These are phyloP conservation scores for Ypsolopha scabrella DNA, from an alignment of 2,888 invertebrate genomes.

Conservation along the genomic window DNA sequence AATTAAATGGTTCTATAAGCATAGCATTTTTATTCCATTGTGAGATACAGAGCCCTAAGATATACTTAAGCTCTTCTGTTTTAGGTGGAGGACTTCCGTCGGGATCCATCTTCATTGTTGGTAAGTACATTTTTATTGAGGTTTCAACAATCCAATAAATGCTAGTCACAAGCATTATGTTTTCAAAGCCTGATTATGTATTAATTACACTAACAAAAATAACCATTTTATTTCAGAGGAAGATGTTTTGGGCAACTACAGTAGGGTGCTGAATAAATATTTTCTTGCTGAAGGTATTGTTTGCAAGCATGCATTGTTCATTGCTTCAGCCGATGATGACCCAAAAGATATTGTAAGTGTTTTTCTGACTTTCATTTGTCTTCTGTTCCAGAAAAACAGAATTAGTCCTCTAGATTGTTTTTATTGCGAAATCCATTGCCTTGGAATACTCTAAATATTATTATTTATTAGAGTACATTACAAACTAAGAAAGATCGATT, in stretches of 20 bases:
- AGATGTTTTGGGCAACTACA: conserved; percentile 82
- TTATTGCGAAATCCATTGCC: too few relatives aligned
- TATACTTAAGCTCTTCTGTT: too few relatives aligned
- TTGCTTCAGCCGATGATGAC: conserved; percentile 80
- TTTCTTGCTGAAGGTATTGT: conserved; percentile 90
- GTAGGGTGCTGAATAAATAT: conserved; percentile 83
- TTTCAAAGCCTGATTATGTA: too few relatives aligned
- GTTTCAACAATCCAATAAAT: background rate
- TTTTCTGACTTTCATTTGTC: too few relatives aligned
- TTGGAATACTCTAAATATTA: too few relatives aligned
- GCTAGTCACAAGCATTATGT: too few relatives aligned
- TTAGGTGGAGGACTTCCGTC: conserved; percentile 56
- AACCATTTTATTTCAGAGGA: conserved; percentile 75
- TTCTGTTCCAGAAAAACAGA: too few relatives aligned
- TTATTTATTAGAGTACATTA: too few relatives aligned
- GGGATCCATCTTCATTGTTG: conserved; percentile 50
- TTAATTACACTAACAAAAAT: background rate
- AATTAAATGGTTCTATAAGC: too few relatives aligned
- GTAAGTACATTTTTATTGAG: conserved; percentile 25
- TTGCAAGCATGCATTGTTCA: conserved; percentile 77
- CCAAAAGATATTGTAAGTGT: conserved; percentile 72
- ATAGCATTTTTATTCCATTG: background rate
- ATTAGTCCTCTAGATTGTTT: too few relatives aligned
- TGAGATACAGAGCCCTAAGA: background rate
- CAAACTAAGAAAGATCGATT: too few relatives aligned